phyloP scores from a whole-genome alignment of 2,888 invertebrate genomes.

The Kryphioiulus occultus region DNA sequence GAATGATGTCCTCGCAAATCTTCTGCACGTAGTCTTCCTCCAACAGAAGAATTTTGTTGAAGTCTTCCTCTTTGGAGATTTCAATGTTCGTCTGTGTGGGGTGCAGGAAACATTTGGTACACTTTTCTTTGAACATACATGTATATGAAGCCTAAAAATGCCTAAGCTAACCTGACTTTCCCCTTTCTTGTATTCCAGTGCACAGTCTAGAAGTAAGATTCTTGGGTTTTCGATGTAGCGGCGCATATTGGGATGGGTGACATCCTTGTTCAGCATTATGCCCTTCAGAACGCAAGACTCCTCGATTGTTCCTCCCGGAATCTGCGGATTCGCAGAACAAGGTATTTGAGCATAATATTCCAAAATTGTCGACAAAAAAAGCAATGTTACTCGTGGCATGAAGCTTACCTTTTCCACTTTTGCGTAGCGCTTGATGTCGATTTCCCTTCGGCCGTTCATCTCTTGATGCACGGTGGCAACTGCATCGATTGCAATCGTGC shows the following conservation, averaged over 20 bases:
- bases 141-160: too few species aligned
- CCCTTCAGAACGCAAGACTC: conserved; percentile 92
- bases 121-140: too few species aligned
- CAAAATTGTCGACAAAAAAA: not conserved
- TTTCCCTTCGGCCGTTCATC: conserved; percentile 89
- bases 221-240: conserved; percentile 93
- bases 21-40: conserved; percentile 93
- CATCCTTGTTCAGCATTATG: conserved; percentile 98
- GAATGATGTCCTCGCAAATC: conserved; percentile 91
- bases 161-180: conserved; percentile 83
- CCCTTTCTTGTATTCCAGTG: conserved; percentile 98
- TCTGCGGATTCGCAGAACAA: conserved; percentile 64
- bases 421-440: conserved; percentile 97
- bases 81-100: conserved; percentile 93
- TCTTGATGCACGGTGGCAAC: conserved; percentile 89
- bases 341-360: not conserved
- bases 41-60: conserved; percentile 89
- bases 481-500: conserved; percentile 93
- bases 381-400: not conserved
- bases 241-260: conserved; percentile 97
- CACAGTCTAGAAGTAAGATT: conserved; percentile 93
- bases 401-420: conserved; percentile 77
- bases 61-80: conserved; percentile 92
- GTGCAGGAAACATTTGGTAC: conserved; percentile 29
- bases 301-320: conserved; percentile 95